Evolutionary conservation across 2,113 vertebrate genomes (phyloP), one percentile per base, ranked within the genome.

Genomic region (Perca fluviatilis): DNA sequence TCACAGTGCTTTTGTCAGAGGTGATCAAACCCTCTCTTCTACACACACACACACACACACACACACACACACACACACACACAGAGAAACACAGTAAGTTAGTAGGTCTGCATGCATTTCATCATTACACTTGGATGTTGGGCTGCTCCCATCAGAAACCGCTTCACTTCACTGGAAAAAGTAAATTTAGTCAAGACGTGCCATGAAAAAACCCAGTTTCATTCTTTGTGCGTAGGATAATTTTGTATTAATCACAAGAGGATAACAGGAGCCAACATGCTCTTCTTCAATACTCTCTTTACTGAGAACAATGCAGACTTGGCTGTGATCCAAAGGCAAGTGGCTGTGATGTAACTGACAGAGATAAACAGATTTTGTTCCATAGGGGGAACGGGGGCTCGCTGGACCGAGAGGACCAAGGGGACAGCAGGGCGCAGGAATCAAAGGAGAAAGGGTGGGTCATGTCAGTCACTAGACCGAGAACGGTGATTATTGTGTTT

Each of bases 371-470:
- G 71, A 36, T 87, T 94, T 93, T 92, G 58, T 81, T 88, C 80
- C 83, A 57, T 86, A 97, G 96, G 97, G 96, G 75, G 96, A 97
- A 6, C 96, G 96, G 62, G 96, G 97, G 67, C 95, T 97, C 83
- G 94, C 95, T 64, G 97, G 95, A 64, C 95, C 94, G 27, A 97
- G 95, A 90, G 97, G 97, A 67, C 87, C 93, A 50, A 90, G 90
- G 83, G 97, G 97, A 85, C 95, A 95, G 89, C 93, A 96, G 90
- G 97, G 97, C 46, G 90, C 82, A 75, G 95, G 96, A 92, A 96
- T 96, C 89, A 97, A 97, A 95, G 97, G 97, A 93, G 96, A 98
- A 87, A 97, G 94, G 96, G 97, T 97, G 61, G 93, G 95, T 83
- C 87, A 56, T 94, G 40, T 40, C 40, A 40, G 9, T 40, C 66